These are phyloP conservation scores for Mythimna impura DNA, from an alignment of 2,888 invertebrate genomes.

Conservation along the genomic window DNA sequence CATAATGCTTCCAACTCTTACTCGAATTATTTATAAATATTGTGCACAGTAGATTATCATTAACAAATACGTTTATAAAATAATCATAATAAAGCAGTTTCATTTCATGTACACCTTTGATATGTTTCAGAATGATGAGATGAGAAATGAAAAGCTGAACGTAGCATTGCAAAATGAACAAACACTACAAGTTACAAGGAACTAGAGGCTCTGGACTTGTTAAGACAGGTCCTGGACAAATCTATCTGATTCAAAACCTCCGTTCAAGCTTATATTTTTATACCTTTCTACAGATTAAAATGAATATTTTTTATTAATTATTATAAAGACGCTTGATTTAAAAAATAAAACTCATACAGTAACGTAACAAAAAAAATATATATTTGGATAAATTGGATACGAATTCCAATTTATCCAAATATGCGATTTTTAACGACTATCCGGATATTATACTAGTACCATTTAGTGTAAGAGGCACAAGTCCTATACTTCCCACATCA, in stretches of 20 bases:
- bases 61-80: slow-evolving; percentile 29
- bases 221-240: background rate
- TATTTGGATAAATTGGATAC: too few species aligned
- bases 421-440: background rate
- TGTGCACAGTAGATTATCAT: slow-evolving; percentile 29
- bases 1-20: background rate
- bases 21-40: slow-evolving; percentile 20
- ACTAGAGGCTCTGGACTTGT: background rate
- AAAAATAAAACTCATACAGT: background rate
- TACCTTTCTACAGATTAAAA: background rate
- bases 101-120: slow-evolving; percentile 48
- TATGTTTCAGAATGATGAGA: slow-evolving; percentile 55
- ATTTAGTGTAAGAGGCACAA: background rate
- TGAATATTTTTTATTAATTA: background rate
- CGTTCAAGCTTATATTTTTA: background rate
- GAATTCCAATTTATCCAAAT: background rate
- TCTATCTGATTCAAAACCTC: background rate
- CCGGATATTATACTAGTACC: background rate
- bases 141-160: slow-evolving; percentile 13
- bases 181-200: too few species aligned
- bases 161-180: background rate
- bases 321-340: background rate
- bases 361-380: background rate
- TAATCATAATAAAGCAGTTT: slow-evolving; percentile 20
- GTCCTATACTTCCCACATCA: background rate